Percentiles rank a stretch among this genome's conserved stretches.
Evolutionary conservation across 2,888 invertebrate genomes (phyloP).

Genomic region (Meghimatium bilineatum): DNA sequence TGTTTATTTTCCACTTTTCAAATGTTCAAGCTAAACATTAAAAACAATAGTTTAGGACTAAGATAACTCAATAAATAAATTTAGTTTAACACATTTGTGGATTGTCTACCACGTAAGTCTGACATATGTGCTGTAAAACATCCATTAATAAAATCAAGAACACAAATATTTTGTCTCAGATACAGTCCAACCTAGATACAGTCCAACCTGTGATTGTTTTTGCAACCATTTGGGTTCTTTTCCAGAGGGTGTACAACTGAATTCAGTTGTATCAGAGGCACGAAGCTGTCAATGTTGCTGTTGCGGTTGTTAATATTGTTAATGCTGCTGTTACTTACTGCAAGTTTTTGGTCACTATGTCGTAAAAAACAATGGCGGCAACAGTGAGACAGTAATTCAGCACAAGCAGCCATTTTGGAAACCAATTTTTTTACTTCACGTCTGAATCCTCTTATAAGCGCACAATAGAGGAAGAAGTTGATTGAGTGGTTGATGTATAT

Average conservation of each 20-base stretch:
- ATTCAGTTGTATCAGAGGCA: constrained; percentile 26
- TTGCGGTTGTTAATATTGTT: constrained; percentile 19
- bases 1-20: no score
- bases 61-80: no score
- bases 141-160: background rate
- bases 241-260: background rate
- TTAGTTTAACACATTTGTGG: no score
- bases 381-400: background rate
- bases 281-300: constrained; percentile 25
- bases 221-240: constrained; percentile 2
- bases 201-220: background rate
- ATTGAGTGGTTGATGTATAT: constrained; percentile 53
- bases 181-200: background rate
- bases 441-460: constrained; percentile 49
- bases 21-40: no score
- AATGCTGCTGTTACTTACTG: constrained; percentile 28
- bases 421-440: constrained; percentile 46
- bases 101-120: no score
- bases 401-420: background rate
- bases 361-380: background rate
- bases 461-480: constrained; percentile 55
- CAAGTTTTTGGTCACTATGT: background rate
- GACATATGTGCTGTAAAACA: background rate
- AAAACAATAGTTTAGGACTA: no score
- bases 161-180: background rate